Base-by-base conservation (phyloP, 64 coral and sea anemone species). In the Porites lutea region DNA sequence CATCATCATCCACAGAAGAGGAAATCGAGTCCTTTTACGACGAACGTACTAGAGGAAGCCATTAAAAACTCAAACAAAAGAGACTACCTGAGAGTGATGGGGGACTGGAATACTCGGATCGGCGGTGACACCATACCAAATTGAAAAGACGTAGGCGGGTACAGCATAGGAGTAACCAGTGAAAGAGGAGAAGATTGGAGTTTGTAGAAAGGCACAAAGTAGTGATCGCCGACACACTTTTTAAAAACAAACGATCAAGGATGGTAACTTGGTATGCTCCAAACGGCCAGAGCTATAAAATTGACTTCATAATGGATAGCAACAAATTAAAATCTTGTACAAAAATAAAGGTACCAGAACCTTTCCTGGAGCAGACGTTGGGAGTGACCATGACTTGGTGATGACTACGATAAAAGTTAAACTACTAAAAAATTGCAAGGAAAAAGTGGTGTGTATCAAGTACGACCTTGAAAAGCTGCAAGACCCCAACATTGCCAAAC, bases 211-310 rank as follows among this genome's bases (percentile, higher is more conserved):
- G 65, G 46, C 54, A 83, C 53, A 2, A 53, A 20, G n/a, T 81
- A 6, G 51, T 52, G 37, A 3, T 81, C 20, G 78, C 78, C 14
- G 54, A 81, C 78, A 52, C 78, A 21, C 14, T 81, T 51, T 58
- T 57, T 81, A 47, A 47, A 53, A 43, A 81, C 78, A 81, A 59
- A 81, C 45, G 78, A 16, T 8, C 78, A 81, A 81, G 52, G 14
- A 81, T 59, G 59, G 78, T 81, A 52, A 81, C 78, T 14, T 59
- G 78, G 78, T 19, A 81, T 16, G n/a, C 78, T 52, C 78, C 78
- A 81, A 53, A 53, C 21, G 78, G 78, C 21, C 15, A 52, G 21
- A 52, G 37, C 51, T 58, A 81, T 16, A 43, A 81, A 58, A 81
- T 59, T 52, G 78, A 81, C 21, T 81, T 81, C 78, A 81, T 81